Evolutionary conservation across 2,888 invertebrate species (phyloP).

Genomic region (Lochmaea crataegi): DNA sequence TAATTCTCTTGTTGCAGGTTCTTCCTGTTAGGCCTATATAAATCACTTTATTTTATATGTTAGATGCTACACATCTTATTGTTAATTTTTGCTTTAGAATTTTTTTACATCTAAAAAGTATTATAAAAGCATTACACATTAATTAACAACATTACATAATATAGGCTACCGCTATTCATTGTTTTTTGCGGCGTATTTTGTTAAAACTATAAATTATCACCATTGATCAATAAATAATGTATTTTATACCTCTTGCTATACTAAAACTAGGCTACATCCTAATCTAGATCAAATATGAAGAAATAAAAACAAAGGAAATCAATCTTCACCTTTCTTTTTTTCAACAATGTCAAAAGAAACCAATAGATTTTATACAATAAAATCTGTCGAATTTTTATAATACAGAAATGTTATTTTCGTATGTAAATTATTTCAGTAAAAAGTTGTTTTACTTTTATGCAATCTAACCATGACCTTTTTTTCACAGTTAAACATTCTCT

Average conservation of each 20-base stretch:
- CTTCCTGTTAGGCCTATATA: no score
- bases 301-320: background rate
- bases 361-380: no score
- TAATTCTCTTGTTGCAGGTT: no score
- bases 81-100: no score
- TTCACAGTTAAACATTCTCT: background rate
- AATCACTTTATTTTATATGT: no score
- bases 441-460: background rate
- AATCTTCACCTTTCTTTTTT: background rate
- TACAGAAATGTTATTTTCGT: constrained; percentile 6
- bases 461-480: background rate
- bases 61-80: no score
- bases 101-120: background rate
- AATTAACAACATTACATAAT: background rate
- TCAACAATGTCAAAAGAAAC: background rate
- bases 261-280: background rate
- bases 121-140: background rate
- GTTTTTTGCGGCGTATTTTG: background rate
- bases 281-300: no score
- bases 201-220: background rate
- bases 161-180: background rate
- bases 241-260: background rate
- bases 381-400: background rate
- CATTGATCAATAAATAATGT: background rate
- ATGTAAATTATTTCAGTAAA: background rate